Base-by-base conservation (phyloP, 2,797 vertebrate species). In the Sebastolobus altivelis region DNA sequence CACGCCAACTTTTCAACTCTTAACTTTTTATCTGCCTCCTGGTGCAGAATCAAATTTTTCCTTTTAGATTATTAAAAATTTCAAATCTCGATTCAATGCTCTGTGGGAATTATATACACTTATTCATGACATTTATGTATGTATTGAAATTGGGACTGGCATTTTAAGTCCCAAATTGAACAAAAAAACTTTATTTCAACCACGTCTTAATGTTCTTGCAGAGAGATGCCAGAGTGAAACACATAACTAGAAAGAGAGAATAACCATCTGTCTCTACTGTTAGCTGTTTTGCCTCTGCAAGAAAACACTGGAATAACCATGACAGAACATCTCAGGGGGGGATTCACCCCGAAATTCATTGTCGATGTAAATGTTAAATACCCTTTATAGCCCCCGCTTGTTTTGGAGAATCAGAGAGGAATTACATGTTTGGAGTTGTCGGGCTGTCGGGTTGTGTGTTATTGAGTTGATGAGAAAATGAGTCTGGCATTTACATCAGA, bases 401-500 rank as follows among this genome's bases (percentile, higher is more conserved):
- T 80, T 82, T 76, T 55, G 77, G 37, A 77, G 33, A 78, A 33
- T 77, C 56, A 38, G 35, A 67, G 40, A 38, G 13, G 31, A 80
- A 59, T 82, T 31, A 75, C 65, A 74, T 20, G 38, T 56, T 70
- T 25, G 55, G 75, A 65, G 38, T 72, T 49, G 75, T 56, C 8
- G 2, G 33, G 58, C 52, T 52, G 66, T 46, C 29, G 2, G 37
- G 22, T 20, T 75, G 54, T 60, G 62, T 43, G 35, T 71, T 70
- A 68, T 68, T 12, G 38, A 75, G 40, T 40, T 58, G 67, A 88
- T 76, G 71, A 72, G 54, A 61, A 81, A 81, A 81, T 63, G 33
- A 72, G 40, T 74, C 52, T 74, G 79, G 62, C 83, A 77, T 84
- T 87, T 87, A 40, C 65, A 85, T 40, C 76, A 65, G 60, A 80